A percentile compares a stretch with the other conserved stretches of the same genome.
These are phyloP conservation scores for Macrotrachela quadricornifera DNA, from an alignment of 1,140 invertebrate species.

Conservation along the genomic window DNA sequence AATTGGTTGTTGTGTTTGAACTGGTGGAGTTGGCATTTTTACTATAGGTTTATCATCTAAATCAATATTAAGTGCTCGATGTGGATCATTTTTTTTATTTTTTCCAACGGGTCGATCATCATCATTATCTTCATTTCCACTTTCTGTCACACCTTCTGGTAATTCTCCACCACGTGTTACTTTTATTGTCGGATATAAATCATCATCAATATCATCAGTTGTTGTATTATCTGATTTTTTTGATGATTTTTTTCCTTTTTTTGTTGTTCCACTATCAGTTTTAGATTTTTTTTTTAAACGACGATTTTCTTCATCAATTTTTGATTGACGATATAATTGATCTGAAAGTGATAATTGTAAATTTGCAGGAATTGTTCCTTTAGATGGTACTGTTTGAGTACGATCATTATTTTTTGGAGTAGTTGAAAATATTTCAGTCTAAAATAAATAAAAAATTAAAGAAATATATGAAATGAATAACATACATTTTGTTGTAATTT, in stretches of 20 bases:
- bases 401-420: too few species aligned
- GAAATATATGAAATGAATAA: too few species aligned
- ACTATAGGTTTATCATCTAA: conserved; percentile 48
- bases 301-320: conserved; percentile 9
- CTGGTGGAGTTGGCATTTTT: neutral
- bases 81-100: conserved; percentile 49
- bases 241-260: conserved; percentile 37
- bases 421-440: too few species aligned
- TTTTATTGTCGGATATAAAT: conserved; percentile 1
- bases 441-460: too few species aligned
- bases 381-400: too few species aligned
- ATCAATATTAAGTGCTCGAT: conserved; percentile 77
- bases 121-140: conserved; percentile 38
- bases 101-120: neutral
- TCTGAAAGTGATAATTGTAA: conserved; percentile 2
- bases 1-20: neutral
- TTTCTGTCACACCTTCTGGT: neutral
- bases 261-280: conserved; percentile 10
- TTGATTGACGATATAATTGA: conserved; percentile 1
- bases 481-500: neutral
- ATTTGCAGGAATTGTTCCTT: too few species aligned
- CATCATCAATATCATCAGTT: conserved; percentile 17
- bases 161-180: neutral
- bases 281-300: conserved; percentile 18
- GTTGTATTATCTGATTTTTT: conserved; percentile 35